Evolutionary conservation across 2,888 invertebrate species (phyloP).

Genomic region (Dendrolimus pini): DNA sequence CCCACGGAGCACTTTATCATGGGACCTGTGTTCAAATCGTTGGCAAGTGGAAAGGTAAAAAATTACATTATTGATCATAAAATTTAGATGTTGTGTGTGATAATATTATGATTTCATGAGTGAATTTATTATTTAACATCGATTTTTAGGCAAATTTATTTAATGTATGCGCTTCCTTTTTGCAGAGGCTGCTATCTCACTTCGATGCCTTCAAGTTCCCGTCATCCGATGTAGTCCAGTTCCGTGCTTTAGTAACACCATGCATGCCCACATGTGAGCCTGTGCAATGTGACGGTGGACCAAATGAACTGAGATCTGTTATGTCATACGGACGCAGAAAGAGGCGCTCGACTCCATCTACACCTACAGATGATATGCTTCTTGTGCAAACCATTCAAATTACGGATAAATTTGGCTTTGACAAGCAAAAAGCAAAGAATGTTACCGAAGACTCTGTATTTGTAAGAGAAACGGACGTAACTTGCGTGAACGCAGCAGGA

Average conservation of each 20-base stretch:
- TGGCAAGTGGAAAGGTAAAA: conserved; percentile 85
- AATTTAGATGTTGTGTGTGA: conserved; percentile 5
- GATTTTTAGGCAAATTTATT: neutral
- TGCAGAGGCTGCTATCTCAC: conserved; percentile 88
- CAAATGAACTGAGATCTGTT: conserved; percentile 88
- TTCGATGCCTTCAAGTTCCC: conserved; percentile 98
- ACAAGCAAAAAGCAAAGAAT: conserved; percentile 80
- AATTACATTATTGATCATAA: conserved; percentile 14
- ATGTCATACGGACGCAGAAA: conserved; percentile 90
- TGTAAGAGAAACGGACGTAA: conserved; percentile 77
- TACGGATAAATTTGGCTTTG: conserved; percentile 93
- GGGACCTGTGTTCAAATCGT: conserved; percentile 92
- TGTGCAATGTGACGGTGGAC: conserved; percentile 91
- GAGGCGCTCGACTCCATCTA: conserved; percentile 80
- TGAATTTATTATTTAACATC: neutral
- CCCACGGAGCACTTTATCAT: conserved; percentile 96
- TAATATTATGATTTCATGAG: conserved; percentile 2
- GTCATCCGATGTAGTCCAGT: conserved; percentile 95
- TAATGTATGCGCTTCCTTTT: conserved; percentile 20
- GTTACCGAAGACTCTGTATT: conserved; percentile 83
- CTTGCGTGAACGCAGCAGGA: conserved; percentile 87
- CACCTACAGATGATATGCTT: conserved; percentile 85
- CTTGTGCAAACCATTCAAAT: conserved; percentile 94
- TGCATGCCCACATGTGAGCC: conserved; percentile 96
- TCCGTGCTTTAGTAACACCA: conserved; percentile 95